A percentile compares a stretch with the other conserved stretches of the same genome.
Evolutionary conservation across 2,888 invertebrate genomes (phyloP).

Genomic region (Phortica okadai): DNA sequence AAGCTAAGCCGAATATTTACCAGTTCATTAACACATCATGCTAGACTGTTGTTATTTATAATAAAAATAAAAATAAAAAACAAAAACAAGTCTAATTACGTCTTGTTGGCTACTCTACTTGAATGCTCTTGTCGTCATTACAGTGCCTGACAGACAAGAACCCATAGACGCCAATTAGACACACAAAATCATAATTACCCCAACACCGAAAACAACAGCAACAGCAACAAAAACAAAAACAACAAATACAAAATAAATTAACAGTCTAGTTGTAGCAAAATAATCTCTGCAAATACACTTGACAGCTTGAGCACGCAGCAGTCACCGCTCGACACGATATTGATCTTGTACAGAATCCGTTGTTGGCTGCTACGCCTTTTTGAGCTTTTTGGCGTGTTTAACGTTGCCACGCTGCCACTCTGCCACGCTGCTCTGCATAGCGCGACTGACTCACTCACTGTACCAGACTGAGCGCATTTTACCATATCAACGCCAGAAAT

Average conservation of each 20-base stretch:
- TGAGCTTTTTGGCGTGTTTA: conserved; percentile 1
- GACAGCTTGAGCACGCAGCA: conserved; percentile 69
- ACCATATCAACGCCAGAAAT: conserved; percentile 60
- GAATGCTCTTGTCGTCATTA: background rate
- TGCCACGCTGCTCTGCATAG: conserved; percentile 25
- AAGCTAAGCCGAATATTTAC: no score
- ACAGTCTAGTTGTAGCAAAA: background rate
- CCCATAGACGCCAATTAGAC: background rate
- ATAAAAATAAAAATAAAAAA: no score
- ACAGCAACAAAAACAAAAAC: background rate
- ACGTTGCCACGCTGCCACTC: background rate
- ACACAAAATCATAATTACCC: conserved; percentile 13
- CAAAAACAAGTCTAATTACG: background rate
- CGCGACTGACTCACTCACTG: background rate
- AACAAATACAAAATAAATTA: background rate
- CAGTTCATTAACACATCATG: no score
- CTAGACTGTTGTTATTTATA: background rate
- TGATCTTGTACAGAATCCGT: conserved; percentile 43
- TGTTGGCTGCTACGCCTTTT: conserved; percentile 26
- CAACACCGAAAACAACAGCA: background rate
- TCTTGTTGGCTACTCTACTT: background rate
- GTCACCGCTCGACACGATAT: conserved; percentile 37
- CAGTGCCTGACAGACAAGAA: background rate
- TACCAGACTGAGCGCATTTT: conserved; percentile 40
- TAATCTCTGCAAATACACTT: conserved; percentile 47